A percentile compares a stretch with the other conserved stretches of the same genome.
These are phyloP conservation scores for Trachurus trachurus DNA, from an alignment of 2,797 vertebrate genomes.

Conservation along the genomic window DNA sequence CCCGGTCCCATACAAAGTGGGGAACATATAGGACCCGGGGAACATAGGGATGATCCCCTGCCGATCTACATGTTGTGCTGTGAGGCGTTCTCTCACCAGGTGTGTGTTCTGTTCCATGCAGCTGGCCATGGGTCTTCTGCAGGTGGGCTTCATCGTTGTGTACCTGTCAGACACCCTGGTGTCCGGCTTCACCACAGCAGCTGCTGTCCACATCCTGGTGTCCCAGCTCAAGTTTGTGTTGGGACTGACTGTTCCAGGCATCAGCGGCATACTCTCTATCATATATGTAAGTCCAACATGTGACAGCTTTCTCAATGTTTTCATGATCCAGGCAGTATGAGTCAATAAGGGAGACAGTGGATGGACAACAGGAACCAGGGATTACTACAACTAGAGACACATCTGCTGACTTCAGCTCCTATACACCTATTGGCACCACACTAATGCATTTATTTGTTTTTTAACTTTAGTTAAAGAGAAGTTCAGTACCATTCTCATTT, in stretches of 20 bases:
- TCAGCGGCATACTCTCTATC: constrained; percentile 85
- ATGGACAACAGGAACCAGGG: background rate
- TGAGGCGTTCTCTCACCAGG: background rate
- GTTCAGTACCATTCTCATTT: background rate
- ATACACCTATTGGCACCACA: too few relatives aligned
- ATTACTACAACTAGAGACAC: too few relatives aligned
- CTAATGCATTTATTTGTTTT: background rate
- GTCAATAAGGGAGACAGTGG: too few relatives aligned
- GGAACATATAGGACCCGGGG: too few relatives aligned
- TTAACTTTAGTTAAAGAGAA: background rate
- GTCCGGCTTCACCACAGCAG: constrained; percentile 94
- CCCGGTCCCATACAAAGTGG: too few relatives aligned
- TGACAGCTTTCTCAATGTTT: background rate
- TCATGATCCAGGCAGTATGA: background rate
- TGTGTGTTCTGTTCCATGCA: constrained; percentile 69
- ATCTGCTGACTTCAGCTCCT: too few relatives aligned
- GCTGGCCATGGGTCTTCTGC: constrained; percentile 90
- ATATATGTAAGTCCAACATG: constrained; percentile 87
- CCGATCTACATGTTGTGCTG: background rate
- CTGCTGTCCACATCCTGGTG: constrained; percentile 92
- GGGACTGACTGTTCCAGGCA: constrained; percentile 84
- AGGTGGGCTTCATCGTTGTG: constrained; percentile 91
- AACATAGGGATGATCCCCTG: too few relatives aligned
- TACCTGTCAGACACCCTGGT: constrained; percentile 94
- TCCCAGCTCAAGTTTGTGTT: constrained; percentile 96